Evolutionary conservation across 1,140 invertebrate species (phyloP), one percentile per base, ranked within the genome.

Genomic region (Bombus breviceps): DNA sequence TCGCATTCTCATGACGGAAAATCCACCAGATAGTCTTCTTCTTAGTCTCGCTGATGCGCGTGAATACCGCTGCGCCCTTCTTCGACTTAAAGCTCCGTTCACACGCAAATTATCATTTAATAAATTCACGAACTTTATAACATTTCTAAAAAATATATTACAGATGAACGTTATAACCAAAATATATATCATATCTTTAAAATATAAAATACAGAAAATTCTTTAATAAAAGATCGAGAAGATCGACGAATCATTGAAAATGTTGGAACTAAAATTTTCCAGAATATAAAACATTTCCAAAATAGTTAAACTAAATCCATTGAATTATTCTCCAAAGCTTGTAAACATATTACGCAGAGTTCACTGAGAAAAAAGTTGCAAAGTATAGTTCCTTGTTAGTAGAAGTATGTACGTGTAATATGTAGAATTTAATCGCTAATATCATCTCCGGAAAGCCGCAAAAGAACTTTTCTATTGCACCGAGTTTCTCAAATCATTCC

Each of bases 21-120:
- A 90, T 90, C 85, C 87, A 77, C 74, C 25, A 90, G 89, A 90
- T 89, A 90, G 76, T 77, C 73, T 85, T 87, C 80, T 87, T 89
- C 87, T 86, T 80, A 80, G 57, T 75, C 72, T 77, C 68, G 64
- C 43, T 37, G 64, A 68, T 59, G 39, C 59, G 57, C 69, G 69
- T 66, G 43, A 79, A 59, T 37, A 34, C 47, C 59, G 76, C 15
- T 76, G 66, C 53, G 66, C 53, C 62, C 37, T 64, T 75, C 81
- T 32, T 78, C 74, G 22, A 15, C 25, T 25, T 75, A 85, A 86
- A 71, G 78, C 73, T 6, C 25, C 25, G 12, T 68, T 73, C 81
- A 88, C 64, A 87, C 47, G 28, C 1, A 2, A 22, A 28, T 57
- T 5, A 5, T 9, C 6, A n/a, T 22, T 53, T 8, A 6, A 53